Base-by-base conservation (phyloP, 1,140 invertebrate species). In the Chelonus insularis region DNA sequence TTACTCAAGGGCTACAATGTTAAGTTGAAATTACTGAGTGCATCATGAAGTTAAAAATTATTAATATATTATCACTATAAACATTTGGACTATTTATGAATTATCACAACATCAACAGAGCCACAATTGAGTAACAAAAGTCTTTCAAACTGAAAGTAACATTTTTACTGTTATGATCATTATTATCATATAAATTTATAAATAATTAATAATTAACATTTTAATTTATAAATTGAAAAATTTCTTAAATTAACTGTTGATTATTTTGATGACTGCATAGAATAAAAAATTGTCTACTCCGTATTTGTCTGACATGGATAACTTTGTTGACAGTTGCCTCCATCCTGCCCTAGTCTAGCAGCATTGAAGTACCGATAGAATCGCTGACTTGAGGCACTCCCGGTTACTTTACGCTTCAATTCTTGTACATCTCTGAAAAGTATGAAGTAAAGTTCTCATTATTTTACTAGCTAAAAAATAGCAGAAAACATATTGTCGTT, bases 341-440 rank as follows among this genome's bases (percentile, higher is more conserved):
- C 84, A 61, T 92, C 89, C 79, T 93, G 91, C 1, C 92, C 92
- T 72, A 91, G 86, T 69, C 91, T 85, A 1, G 92, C 92, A 0
- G 92, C 90, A 71, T 88, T 86, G 5, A 93, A 84, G 68, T 93
- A 92, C 70, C 84, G 85, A 77, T 90, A 89, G 76, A 92, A 94
- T 34, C 88, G 84, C 16, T 90, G 77, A 41, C 91, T 90, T 58
- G 88, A 88, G 64, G 83, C 81, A 77, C 89, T 91, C 57, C 85
- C 84, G 16, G 80, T 76, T 11, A 83, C 84, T 20, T 86, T 86
- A 65, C 86, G 85, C 48, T 89, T 84, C 50, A 93, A 79, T 72
- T 94, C 91, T 56, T 78, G 84, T 2, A 87, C 83, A 68, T 91
- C 89, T 71, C 90, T 91, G 83, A 34, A 86, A 87, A 57, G 63